Conservation (phyloP, 1,140 invertebrate genomes). For the Cydia splendana region DNA sequence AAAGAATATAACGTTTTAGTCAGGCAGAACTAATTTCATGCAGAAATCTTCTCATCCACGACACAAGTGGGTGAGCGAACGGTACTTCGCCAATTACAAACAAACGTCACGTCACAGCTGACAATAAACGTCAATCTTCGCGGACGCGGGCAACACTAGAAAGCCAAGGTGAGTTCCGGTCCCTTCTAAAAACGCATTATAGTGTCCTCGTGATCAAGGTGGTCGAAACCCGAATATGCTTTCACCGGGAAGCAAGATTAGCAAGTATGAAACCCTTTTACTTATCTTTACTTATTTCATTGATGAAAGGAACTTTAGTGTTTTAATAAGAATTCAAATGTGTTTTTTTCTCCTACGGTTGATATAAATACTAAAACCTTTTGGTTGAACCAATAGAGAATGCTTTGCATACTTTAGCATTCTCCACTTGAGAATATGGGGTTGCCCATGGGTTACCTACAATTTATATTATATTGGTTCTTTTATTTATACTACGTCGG, state of each 20-base stretch:
- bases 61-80: constrained; percentile 26
- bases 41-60: constrained; percentile 17
- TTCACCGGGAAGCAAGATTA: background rate
- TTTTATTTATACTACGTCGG: too few relatives aligned
- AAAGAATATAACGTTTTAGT: constrained; percentile 3
- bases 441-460: too few relatives aligned
- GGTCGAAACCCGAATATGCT: background rate
- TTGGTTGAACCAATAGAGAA: too few relatives aligned
- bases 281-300: background rate
- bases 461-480: too few relatives aligned
- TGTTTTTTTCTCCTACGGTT: too few relatives aligned
- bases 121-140: constrained; percentile 13
- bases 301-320: background rate
- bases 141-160: background rate
- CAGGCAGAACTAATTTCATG: background rate
- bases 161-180: constrained; percentile 12
- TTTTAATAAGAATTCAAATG: too few relatives aligned
- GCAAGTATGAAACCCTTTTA: background rate
- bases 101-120: constrained; percentile 29
- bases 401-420: too few relatives aligned
- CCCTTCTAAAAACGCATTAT: constrained; percentile 3
- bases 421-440: too few relatives aligned
- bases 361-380: too few relatives aligned
- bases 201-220: background rate
- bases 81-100: constrained; percentile 23